Evolutionary conservation across 2,797 vertebrate species (phyloP), one percentile per base, ranked within the genome.

Genomic region (Muscicapa striata): DNA sequence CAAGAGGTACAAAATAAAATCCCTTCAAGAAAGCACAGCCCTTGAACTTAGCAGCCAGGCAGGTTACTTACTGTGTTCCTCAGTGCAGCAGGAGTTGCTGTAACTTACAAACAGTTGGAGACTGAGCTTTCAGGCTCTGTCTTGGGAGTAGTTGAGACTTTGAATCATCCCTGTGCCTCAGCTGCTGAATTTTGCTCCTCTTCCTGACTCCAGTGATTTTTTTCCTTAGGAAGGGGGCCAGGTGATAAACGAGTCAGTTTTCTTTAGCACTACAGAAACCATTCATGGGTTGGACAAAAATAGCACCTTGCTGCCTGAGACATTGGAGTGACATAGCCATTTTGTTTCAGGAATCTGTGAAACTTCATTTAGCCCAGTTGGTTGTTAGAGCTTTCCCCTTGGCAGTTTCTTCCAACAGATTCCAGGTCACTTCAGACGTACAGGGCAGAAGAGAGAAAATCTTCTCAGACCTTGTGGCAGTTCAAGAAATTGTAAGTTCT

Each of bases 41-140:
- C 30, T 27, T 59, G 38, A 64, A 32, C 24, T 30, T 9, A 22
- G 36, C 41, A 70, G 19, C 12, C 20, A 11, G 54, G 30, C 34
- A 14, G 14, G 38, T 41, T 54, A 91, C 72, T 92, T 54, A 89
- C 87, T 29, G 75, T 36, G 54, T 18, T 74, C 48, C 58, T n/a
- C 41, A 21, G 52, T 3, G n/a, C 55, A 32, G 6, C 46, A 40
- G 66, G 79, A 72, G 40, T 3, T 62, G 40, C 36, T 1, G 1
- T 27, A 46, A 78, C 93, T 89, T 75, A 64, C 7, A 62, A 6
- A 46, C 17, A 20, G 3, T 0, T 40, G 76, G 79, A 59, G 45
- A 23, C 9, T 6, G 3, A 27, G 58, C 1, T 0, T 49, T 36
- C 2, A 5, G 68, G 32, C 29, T 75, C 11, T 32, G 17, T 24